These are phyloP conservation scores for Neolamprologus modestus DNA, from an alignment of 2,113 vertebrate genomes.

Conservation along the genomic window DNA sequence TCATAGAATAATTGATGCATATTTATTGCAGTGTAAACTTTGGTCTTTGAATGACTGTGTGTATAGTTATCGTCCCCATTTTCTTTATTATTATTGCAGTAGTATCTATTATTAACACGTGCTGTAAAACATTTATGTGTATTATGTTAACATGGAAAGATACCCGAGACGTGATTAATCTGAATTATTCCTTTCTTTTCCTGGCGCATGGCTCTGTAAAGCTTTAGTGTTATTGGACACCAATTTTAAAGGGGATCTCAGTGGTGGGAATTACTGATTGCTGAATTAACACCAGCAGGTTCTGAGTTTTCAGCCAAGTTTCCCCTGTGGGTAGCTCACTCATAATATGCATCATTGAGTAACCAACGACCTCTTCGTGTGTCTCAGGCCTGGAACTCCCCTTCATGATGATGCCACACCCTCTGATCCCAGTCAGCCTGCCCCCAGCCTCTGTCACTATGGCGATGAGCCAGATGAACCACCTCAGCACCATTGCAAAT, in stretches of 20 bases:
- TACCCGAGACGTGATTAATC: slow-evolving; percentile 39
- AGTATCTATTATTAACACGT: slow-evolving; percentile 66
- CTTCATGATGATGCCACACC: slow-evolving; percentile 99
- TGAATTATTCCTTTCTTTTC: slow-evolving; percentile 36
- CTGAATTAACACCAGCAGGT: slow-evolving; percentile 25
- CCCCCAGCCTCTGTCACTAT: slow-evolving; percentile 98
- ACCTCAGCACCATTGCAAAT: slow-evolving; percentile 98
- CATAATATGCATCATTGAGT: slow-evolving; percentile 57
- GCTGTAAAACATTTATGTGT: slow-evolving; percentile 64
- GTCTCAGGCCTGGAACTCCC: slow-evolving; percentile 92
- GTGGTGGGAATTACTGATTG: slow-evolving; percentile 23
- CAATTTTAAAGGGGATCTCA: slow-evolving; percentile 25
- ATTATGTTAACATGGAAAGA: slow-evolving; percentile 63
- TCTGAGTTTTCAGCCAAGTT: slow-evolving; percentile 26
- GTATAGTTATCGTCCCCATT: slow-evolving; percentile 49
- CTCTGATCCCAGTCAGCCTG: slow-evolving; percentile 97
- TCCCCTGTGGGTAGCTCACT: slow-evolving; percentile 38
- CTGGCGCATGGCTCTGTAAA: slow-evolving; percentile 21
- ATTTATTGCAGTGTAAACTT: slow-evolving; percentile 65
- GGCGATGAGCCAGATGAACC: slow-evolving; percentile 99
- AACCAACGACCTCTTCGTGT: slow-evolving; percentile 50
- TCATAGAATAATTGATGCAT: slow-evolving; percentile 61
- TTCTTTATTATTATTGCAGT: slow-evolving; percentile 61
- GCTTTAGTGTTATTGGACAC: slow-evolving; percentile 46
- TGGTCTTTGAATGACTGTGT: slow-evolving; percentile 59